These are phyloP conservation scores for Morone saxatilis DNA, from an alignment of 2,113 vertebrate genomes.

Conservation along the genomic window DNA sequence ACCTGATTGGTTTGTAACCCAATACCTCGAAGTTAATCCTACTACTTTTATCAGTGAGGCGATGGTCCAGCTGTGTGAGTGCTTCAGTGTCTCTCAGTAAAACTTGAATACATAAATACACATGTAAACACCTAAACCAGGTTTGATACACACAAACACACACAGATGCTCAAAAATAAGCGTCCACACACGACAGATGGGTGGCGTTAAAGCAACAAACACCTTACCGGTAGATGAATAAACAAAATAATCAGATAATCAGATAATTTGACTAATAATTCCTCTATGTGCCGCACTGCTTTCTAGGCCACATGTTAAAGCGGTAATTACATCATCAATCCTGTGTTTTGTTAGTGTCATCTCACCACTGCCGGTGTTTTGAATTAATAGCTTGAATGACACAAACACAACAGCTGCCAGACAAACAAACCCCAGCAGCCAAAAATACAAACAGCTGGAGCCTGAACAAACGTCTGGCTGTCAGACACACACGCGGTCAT, in stretches of 20 bases:
- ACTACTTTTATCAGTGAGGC: conserved; percentile 51
- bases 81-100: neutral
- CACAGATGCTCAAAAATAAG: conserved; percentile 24
- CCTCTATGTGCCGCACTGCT: conserved; percentile 26
- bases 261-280: conserved; percentile 74
- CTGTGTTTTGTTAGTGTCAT: conserved; percentile 58
- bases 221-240: conserved; percentile 32
- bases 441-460: conserved; percentile 77
- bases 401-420: conserved; percentile 51
- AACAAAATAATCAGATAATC: conserved; percentile 71
- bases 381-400: conserved; percentile 47
- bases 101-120: neutral
- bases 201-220: conserved; percentile 38
- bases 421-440: conserved; percentile 50
- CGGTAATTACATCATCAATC: conserved; percentile 66
- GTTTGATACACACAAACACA: conserved; percentile 18
- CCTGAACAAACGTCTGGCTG: conserved; percentile 31
- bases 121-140: conserved; percentile 10
- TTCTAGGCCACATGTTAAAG: conserved; percentile 59
- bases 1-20: conserved; percentile 75
- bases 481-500: neutral
- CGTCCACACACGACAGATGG: conserved; percentile 51
- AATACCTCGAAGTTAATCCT: conserved; percentile 66
- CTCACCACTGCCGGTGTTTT: conserved; percentile 33
- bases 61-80: conserved; percentile 20